Percentiles rank a stretch among this genome's conserved stretches.
phyloP scores from a whole-genome alignment of 64 coral and sea anemone species.

The Pocillopora verrucosa region DNA sequence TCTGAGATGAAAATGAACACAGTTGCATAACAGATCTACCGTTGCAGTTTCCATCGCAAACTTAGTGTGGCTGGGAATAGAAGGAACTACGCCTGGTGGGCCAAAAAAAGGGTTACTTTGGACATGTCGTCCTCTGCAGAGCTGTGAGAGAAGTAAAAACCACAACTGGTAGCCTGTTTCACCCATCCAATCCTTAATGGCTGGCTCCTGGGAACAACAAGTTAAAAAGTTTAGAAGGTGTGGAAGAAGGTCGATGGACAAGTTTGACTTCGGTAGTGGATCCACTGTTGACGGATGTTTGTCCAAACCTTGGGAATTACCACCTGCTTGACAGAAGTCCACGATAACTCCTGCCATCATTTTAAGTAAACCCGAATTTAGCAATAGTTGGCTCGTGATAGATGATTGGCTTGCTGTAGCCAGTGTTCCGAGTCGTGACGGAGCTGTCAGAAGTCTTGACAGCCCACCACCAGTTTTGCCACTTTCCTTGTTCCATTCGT shows the following conservation, averaged over 20 bases:
- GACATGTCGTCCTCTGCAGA: not conserved
- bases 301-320: not conserved
- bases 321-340: slow-evolving; percentile 1
- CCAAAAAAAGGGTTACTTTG: not conserved
- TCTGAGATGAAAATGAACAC: slow-evolving; percentile 65
- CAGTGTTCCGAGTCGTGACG: slow-evolving; percentile 53
- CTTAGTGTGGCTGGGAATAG: slow-evolving; percentile 16
- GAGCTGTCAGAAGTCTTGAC: slow-evolving; percentile 24
- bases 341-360: slow-evolving; percentile 36
- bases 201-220: slow-evolving; percentile 34
- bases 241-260: not conserved
- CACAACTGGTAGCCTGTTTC: slow-evolving; percentile 41
- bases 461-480: not conserved
- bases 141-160: slow-evolving; percentile 35
- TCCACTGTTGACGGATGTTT: not conserved
- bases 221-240: slow-evolving; percentile 34
- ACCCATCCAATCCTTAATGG: slow-evolving; percentile 53
- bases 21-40: slow-evolving; percentile 62
- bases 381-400: slow-evolving; percentile 38
- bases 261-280: not conserved
- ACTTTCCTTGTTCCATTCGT: not conserved
- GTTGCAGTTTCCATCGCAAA: slow-evolving; percentile 78
- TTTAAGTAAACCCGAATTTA: slow-evolving; percentile 66
- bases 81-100: slow-evolving; percentile 4
- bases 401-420: slow-evolving; percentile 51